Evolutionary conservation across 1,140 invertebrate genomes (phyloP).

Genomic region (Trichomalopsis sarcophagae): DNA sequence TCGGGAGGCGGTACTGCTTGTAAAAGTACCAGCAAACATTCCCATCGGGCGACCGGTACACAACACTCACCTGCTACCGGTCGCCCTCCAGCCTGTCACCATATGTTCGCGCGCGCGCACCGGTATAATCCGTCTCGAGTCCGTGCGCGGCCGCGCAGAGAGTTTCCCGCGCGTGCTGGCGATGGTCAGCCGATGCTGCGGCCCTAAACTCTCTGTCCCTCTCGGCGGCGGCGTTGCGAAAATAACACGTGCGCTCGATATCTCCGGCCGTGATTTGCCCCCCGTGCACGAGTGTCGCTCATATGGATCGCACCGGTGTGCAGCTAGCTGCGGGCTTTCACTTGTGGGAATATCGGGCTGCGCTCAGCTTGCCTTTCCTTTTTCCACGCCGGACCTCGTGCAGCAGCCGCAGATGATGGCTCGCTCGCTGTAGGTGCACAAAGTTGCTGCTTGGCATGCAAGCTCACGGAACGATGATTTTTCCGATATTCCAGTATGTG

Average conservation of each 20-base stretch:
- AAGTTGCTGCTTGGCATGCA: constrained; percentile 15
- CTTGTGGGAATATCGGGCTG: constrained; percentile 43
- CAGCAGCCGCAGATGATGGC: not conserved
- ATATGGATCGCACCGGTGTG: constrained; percentile 37
- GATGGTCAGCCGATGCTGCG: not conserved
- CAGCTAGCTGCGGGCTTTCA: not conserved
- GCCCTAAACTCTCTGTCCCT: not conserved
- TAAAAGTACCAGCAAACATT: constrained; percentile 68
- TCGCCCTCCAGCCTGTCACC: constrained; percentile 57
- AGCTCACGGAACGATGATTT: constrained; percentile 8
- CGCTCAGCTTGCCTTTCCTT: constrained; percentile 11
- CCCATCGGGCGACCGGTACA: constrained; percentile 61
- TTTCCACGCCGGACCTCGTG: not conserved
- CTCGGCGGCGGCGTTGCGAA: not conserved
- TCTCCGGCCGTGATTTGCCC: constrained; percentile 38
- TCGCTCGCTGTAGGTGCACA: constrained; percentile 20
- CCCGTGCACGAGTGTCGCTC: constrained; percentile 30
- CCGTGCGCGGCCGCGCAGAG: not conserved
- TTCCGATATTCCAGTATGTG: not conserved
- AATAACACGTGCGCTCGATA: constrained; percentile 29
- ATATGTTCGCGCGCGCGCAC: constrained; percentile 55
- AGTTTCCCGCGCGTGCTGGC: constrained; percentile 6
- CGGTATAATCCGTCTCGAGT: constrained; percentile 52
- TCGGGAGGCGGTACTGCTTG: constrained; percentile 57
- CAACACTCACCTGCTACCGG: constrained; percentile 69